Evolutionary conservation across 2,888 invertebrate species (phyloP).

Genomic region (Euphydryas editha): DNA sequence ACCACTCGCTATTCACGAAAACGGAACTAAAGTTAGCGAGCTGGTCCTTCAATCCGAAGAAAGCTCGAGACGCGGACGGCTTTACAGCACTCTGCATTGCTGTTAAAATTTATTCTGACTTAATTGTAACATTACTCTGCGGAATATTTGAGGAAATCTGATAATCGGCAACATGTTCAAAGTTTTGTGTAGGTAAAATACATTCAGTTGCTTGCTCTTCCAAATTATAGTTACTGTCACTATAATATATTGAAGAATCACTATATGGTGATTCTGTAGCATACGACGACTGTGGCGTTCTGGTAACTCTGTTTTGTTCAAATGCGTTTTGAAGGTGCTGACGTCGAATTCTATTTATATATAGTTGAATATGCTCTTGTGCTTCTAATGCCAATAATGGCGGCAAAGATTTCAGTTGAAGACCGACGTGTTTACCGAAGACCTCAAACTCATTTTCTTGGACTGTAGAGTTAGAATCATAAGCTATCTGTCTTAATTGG

Average conservation of each 20-base stretch:
- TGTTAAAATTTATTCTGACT: slow-evolving; percentile 36
- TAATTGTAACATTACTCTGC: slow-evolving; percentile 30
- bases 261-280: slow-evolving; percentile 39
- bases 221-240: slow-evolving; percentile 43
- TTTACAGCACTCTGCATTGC: slow-evolving; percentile 15
- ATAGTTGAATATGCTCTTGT: slow-evolving; percentile 45
- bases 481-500: slow-evolving; percentile 47
- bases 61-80: too few species aligned
- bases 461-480: slow-evolving; percentile 42
- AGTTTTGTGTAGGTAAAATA: slow-evolving; percentile 25
- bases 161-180: slow-evolving; percentile 23
- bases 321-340: slow-evolving; percentile 40
- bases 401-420: slow-evolving; percentile 44
- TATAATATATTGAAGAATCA: slow-evolving; percentile 38
- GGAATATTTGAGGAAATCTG: slow-evolving; percentile 34
- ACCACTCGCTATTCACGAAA: too few species aligned
- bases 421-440: slow-evolving; percentile 48
- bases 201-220: slow-evolving; percentile 31
- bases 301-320: slow-evolving; percentile 39
- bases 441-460: slow-evolving; percentile 49
- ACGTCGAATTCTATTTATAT: slow-evolving; percentile 43
- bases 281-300: slow-evolving; percentile 39
- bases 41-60: too few species aligned
- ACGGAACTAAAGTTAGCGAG: too few species aligned
- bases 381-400: slow-evolving; percentile 43